Evolutionary conservation across 2,113 vertebrate genomes (phyloP).

Genomic region (Oenanthe melanoleuca): DNA sequence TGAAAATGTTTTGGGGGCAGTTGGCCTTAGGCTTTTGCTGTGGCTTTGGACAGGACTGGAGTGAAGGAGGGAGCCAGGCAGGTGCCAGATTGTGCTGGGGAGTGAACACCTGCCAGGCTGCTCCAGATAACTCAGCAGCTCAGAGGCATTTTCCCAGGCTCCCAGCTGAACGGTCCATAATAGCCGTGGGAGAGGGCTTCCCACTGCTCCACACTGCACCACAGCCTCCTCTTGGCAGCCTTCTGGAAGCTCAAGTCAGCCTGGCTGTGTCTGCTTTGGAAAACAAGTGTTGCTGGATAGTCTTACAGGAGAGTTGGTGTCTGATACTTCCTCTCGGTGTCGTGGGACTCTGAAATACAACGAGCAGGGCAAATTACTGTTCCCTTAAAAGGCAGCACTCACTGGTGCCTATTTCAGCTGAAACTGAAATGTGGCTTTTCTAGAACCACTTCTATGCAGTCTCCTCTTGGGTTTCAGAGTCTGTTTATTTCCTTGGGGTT

Average conservation of each 20-base stretch:
- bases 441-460: conserved; percentile 10
- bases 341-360: conserved; percentile 50
- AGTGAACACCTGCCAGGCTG: conserved; percentile 83
- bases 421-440: not conserved
- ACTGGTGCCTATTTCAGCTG: not conserved
- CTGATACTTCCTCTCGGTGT: conserved; percentile 64
- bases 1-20: not conserved
- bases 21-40: not conserved
- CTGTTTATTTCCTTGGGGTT: not conserved
- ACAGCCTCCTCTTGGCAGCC: conserved; percentile 83
- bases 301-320: conserved; percentile 78
- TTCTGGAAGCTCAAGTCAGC: conserved; percentile 74
- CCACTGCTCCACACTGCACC: conserved; percentile 72
- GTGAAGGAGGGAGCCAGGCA: not conserved
- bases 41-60: conserved; percentile 46
- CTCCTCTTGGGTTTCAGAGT: not conserved
- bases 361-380: conserved; percentile 37
- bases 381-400: conserved; percentile 41
- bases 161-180: conserved; percentile 80
- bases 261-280: conserved; percentile 73
- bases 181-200: conserved; percentile 87
- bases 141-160: conserved; percentile 88
- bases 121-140: conserved; percentile 77
- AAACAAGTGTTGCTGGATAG: conserved; percentile 81
- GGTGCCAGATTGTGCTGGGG: conserved; percentile 69